These are phyloP conservation scores for Oncorhynchus nerka DNA, from an alignment of 2,113 vertebrate genomes.

Conservation along the genomic window DNA sequence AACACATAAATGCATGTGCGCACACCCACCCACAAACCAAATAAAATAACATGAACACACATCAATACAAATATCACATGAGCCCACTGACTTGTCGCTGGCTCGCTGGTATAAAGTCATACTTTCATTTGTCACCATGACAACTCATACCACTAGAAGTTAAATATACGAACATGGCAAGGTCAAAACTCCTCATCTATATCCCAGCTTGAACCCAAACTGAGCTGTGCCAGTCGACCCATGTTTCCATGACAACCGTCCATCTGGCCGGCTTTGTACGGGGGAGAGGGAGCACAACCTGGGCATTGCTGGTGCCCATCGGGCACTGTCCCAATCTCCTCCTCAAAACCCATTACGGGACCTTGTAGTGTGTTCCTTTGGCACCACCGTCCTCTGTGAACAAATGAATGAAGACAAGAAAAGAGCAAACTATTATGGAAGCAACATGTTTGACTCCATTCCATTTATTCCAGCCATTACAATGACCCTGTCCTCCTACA, in stretches of 20 bases:
- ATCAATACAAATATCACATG: too few species aligned
- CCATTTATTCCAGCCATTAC: too few species aligned
- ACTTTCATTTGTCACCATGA: too few species aligned
- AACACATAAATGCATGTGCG: too few species aligned
- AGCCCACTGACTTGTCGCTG: too few species aligned
- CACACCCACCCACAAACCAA: too few species aligned
- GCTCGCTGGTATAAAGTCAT: too few species aligned
- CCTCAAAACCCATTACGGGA: conserved; percentile 17
- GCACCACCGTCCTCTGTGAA: conserved; percentile 33
- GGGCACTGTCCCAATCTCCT: conserved; percentile 3
- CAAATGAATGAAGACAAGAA: neutral
- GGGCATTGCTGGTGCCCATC: neutral
- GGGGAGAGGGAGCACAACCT: conserved; percentile 54
- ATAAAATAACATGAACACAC: too few species aligned
- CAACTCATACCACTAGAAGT: too few species aligned
- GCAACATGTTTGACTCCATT: too few species aligned
- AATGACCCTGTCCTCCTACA: too few species aligned
- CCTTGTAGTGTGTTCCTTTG: conserved; percentile 29
- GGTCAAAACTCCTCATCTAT: neutral
- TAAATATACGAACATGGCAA: too few species aligned
- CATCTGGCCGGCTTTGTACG: conserved; percentile 18
- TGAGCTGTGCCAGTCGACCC: conserved; percentile 27
- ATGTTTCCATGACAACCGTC: conserved; percentile 28
- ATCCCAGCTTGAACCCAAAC: conserved; percentile 32
- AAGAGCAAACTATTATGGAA: neutral